Evolutionary conservation across 2,113 vertebrate species (phyloP).

Genomic region (Cebidichthys violaceus): DNA sequence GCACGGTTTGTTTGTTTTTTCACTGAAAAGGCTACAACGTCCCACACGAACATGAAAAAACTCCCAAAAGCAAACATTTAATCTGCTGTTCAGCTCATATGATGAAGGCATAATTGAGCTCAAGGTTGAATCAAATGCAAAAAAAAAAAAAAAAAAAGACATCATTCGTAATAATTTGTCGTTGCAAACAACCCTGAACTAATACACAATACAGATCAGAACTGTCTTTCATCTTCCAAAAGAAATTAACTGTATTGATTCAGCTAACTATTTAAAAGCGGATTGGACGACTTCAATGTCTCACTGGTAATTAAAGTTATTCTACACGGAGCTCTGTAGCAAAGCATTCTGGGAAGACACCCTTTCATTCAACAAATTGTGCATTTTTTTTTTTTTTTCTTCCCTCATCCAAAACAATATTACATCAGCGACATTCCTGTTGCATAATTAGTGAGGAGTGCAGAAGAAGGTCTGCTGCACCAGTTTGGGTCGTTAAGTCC

Average conservation of each 20-base stretch:
- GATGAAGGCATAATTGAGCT: constrained; percentile 1
- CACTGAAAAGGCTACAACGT: constrained; percentile 12
- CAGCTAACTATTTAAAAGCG: constrained; percentile 2
- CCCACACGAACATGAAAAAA: neutral
- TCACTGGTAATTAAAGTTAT: constrained; percentile 32
- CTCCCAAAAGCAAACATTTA: neutral
- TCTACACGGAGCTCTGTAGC: neutral
- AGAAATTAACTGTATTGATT: neutral
- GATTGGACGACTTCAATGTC: constrained; percentile 8
- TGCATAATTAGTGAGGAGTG: constrained; percentile 59
- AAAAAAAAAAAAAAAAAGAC: neutral
- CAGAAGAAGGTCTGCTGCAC: constrained; percentile 31
- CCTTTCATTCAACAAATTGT: constrained; percentile 7
- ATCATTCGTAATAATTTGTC: neutral
- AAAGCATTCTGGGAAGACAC: constrained; percentile 30
- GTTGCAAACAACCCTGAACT: neutral
- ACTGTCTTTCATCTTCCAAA: neutral
- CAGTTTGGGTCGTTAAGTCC: constrained; percentile 25
- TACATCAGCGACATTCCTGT: constrained; percentile 59
- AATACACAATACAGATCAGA: neutral
- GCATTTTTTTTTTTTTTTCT: constrained; percentile 12
- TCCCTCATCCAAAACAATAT: constrained; percentile 29
- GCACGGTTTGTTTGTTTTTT: constrained; percentile 41
- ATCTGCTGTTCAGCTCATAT: neutral
- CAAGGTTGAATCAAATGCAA: constrained; percentile 30